Evolutionary conservation across 2,888 invertebrate species (phyloP), one percentile per base, ranked within the genome.

Genomic region (Epistrophella euchroma): DNA sequence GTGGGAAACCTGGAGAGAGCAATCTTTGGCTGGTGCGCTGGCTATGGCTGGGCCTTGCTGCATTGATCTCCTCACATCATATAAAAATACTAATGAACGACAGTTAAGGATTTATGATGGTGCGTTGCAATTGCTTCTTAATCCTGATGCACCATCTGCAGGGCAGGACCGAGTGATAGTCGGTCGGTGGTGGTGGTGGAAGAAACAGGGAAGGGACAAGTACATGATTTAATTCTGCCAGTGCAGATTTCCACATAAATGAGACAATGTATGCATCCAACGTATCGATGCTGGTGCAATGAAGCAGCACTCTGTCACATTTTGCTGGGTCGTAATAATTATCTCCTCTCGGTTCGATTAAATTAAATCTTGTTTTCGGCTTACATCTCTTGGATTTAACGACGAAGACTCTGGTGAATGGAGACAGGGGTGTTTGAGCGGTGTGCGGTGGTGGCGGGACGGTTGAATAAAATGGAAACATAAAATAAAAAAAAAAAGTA

Each of bases 31-130:
- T 60, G 32, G 32, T 66, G 52, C 52, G 35, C 56, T 17, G 35
- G 10, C 56, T 19, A 17, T 19, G n/a, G 22, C 43, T 62, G n/a
- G n/a, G n/a, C n/a, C n/a, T n/a, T n/a, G n/a, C n/a, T 55, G 58
- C 45, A 77, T 55, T 78, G 70, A 84, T 84, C 35, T 68, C 66
- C 68, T 72, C 71, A 50, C 72, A 85, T 85, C 76, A 81, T 77
- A 86, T 58, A 81, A 77, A 80, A 73, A 43, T 77, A 86, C 81
- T 86, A 86, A 86, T 86, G 85, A 81, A 81, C 73, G 85, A 86
- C 85, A 86, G 81, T 76, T 72, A 52, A 81, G 73, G 77, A 86
- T 86, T 86, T 86, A 81, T 81, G 80, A 76, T 70, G 81, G 32
- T 74, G 73, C 56, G 32, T 66, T 28, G 79, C 74, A 71, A 71